Conservation (phyloP, 1,140 invertebrate genomes). For the Drosophila pachea region DNA sequence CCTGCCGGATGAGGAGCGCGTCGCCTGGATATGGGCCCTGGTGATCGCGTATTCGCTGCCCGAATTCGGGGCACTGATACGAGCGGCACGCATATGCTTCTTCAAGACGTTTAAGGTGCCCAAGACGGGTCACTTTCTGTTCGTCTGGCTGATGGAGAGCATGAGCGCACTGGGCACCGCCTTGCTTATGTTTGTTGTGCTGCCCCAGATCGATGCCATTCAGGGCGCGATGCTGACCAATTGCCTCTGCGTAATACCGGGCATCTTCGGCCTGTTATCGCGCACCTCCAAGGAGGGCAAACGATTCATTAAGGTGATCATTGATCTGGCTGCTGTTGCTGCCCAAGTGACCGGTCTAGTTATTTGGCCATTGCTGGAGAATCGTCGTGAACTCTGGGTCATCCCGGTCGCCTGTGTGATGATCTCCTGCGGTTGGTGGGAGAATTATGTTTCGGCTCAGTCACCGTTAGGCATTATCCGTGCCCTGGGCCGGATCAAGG, state of each 20-base stretch:
- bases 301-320: conserved; percentile 87
- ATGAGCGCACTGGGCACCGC: conserved; percentile 91
- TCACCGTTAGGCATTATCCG: conserved; percentile 90
- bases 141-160: conserved; percentile 89
- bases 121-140: conserved; percentile 74
- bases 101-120: conserved; percentile 88
- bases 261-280: conserved; percentile 85
- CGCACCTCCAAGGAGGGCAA: conserved; percentile 89
- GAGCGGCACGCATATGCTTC: conserved; percentile 91
- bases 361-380: conserved; percentile 91
- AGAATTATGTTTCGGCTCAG: conserved; percentile 93
- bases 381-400: conserved; percentile 87
- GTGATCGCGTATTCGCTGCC: conserved; percentile 91
- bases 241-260: conserved; percentile 93
- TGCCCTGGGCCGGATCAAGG: conserved; percentile 89
- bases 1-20: conserved; percentile 89
- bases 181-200: conserved; percentile 90
- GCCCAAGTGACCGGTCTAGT: conserved; percentile 93
- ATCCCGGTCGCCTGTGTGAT: conserved; percentile 90
- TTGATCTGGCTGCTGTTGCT: conserved; percentile 89
- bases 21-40: conserved; percentile 96
- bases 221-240: conserved; percentile 96
- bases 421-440: conserved; percentile 97
- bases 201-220: conserved; percentile 94
- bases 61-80: conserved; percentile 90